Percentiles rank a stretch among this genome's conserved stretches.
Evolutionary conservation across 2,888 invertebrate genomes (phyloP).

Genomic region (Torymus tubicola): DNA sequence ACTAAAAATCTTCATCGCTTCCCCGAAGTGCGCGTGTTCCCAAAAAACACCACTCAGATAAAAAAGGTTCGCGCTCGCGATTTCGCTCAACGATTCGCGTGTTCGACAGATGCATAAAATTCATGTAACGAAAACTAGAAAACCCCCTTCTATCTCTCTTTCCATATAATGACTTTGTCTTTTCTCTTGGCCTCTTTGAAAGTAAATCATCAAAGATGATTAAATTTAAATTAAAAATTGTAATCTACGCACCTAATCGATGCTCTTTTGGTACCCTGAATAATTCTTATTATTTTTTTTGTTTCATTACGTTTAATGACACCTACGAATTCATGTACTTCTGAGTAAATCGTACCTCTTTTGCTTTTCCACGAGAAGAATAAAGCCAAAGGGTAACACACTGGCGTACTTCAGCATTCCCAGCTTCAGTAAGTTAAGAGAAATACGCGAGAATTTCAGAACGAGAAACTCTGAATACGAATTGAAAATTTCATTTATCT

Average conservation of each 20-base stretch:
- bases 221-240: slow-evolving; percentile 14
- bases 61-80: slow-evolving; percentile 33
- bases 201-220: slow-evolving; percentile 16
- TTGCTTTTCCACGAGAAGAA: slow-evolving; percentile 5
- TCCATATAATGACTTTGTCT: slow-evolving; percentile 1
- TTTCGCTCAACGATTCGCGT: slow-evolving; percentile 51
- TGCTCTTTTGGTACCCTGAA: slow-evolving; percentile 38
- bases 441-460: slow-evolving; percentile 4
- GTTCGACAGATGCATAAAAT: slow-evolving; percentile 22
- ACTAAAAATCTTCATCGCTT: slow-evolving; percentile 38
- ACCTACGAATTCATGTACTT: slow-evolving; percentile 26
- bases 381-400: neutral
- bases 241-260: slow-evolving; percentile 18
- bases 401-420: slow-evolving; percentile 31
- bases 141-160: slow-evolving; percentile 15
- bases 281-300: neutral
- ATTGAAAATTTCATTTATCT: slow-evolving; percentile 9
- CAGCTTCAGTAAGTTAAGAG: slow-evolving; percentile 45
- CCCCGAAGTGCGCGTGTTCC: slow-evolving; percentile 21
- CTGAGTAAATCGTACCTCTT: slow-evolving; percentile 7
- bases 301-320: neutral
- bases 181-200: slow-evolving; percentile 19
- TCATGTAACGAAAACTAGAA: slow-evolving; percentile 14
- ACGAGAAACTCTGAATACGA: slow-evolving; percentile 18
- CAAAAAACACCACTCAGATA: slow-evolving; percentile 23